Conservation (phyloP, 2,888 invertebrate species). For the Allygus modestus region DNA sequence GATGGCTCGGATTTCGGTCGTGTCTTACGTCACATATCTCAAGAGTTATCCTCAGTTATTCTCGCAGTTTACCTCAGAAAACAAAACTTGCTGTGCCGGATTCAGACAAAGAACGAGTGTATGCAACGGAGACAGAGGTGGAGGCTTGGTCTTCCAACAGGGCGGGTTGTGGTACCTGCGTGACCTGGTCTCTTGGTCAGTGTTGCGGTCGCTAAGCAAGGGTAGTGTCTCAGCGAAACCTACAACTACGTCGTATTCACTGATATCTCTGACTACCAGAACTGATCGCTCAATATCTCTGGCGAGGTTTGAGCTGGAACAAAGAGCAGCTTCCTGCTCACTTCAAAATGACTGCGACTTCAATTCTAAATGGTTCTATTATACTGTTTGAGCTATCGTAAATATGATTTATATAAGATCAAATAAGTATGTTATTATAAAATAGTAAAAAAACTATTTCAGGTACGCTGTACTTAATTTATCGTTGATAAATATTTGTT, state of each 20-base stretch:
- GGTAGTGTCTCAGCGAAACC: conserved; percentile 76
- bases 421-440: no score
- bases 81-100: conserved; percentile 70
- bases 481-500: no score
- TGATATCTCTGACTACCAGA: conserved; percentile 74
- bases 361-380: no score
- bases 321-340: no score
- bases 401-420: no score
- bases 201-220: conserved; percentile 68
- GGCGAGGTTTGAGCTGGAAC: no score
- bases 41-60: conserved; percentile 68
- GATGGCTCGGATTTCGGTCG: conserved; percentile 68
- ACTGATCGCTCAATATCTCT: conserved; percentile 66
- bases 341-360: no score
- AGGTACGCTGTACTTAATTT: no score
- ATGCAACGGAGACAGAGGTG: conserved; percentile 72
- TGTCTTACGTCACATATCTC: conserved; percentile 69
- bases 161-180: conserved; percentile 70
- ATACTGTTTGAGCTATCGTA: no score
- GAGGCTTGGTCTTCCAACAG: conserved; percentile 69
- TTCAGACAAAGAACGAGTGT: conserved; percentile 70
- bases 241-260: conserved; percentile 82
- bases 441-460: no score
- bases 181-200: conserved; percentile 71
- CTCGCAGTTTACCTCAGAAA: conserved; percentile 67